Percentiles rank a stretch among this genome's conserved stretches.
Evolutionary conservation across 1,140 invertebrate species (phyloP).

Genomic region (Cherax destructor): DNA sequence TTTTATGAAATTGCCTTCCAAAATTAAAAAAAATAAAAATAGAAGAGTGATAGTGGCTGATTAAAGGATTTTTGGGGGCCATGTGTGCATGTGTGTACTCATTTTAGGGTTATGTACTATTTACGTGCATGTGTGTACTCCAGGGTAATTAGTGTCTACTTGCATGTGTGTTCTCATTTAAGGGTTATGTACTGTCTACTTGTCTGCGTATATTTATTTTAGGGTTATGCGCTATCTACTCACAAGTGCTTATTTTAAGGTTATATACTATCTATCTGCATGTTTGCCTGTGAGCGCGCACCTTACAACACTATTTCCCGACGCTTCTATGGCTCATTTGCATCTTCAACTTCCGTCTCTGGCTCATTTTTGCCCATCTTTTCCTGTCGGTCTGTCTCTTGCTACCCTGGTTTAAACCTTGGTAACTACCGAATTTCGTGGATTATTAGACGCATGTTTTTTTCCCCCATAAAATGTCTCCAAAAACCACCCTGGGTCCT

Average conservation of each 20-base stretch:
- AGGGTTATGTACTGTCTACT: neutral
- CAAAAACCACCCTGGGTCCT: too few relatives aligned
- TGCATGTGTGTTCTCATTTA: neutral
- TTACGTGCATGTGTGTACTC: neutral
- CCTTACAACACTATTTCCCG: too few relatives aligned
- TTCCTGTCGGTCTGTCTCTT: too few relatives aligned
- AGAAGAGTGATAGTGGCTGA: neutral
- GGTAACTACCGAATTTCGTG: too few relatives aligned
- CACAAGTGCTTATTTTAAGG: neutral
- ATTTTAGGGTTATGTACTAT: neutral
- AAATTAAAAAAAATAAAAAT: neutral
- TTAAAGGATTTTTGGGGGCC: neutral
- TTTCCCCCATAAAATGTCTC: too few relatives aligned
- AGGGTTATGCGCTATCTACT: neutral
- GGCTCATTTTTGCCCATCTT: too few relatives aligned
- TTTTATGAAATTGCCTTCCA: slow-evolving; percentile 17
- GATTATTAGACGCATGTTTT: too few relatives aligned
- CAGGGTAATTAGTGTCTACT: neutral
- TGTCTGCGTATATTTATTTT: neutral
- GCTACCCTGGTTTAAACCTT: too few relatives aligned
- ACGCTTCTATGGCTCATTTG: too few relatives aligned
- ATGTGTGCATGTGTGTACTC: neutral
- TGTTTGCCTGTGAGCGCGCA: too few relatives aligned
- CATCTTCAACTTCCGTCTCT: too few relatives aligned
- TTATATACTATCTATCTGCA: neutral